Evolutionary conservation across 30 jellyfish, hydroid and myxozoan species (phyloP), one percentile per base, ranked within the genome.

Genomic region (Aurelia sp.): DNA sequence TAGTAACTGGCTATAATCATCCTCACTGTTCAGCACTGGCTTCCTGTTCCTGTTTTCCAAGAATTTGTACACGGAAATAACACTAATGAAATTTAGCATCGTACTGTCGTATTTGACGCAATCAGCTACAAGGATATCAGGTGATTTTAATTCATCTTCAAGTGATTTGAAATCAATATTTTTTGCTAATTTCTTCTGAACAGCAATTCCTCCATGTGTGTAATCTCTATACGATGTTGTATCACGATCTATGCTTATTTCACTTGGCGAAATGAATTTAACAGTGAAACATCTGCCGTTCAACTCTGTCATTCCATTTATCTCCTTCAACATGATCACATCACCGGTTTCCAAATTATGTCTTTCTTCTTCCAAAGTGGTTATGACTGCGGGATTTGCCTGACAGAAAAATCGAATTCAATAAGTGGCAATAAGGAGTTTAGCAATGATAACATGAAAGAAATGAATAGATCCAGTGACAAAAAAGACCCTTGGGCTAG

Each of bases 251-350:
- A 93, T 82, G 61, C 73, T 81, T 9, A 93, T 47, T 44, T 78
- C 21, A 77, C 76, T 63, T n/a, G 97, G 89, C 5, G 93, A 70
- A 13, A 71, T 65, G 83, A 53, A 80, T 19, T 88, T 22, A 40
- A 88, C 87, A 13, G 24, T 33, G 61, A 74, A 84, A 17, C 80
- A 9, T 31, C 35, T 84, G 8, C 88, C 92, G 65, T 93, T 93
- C 51, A 93, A 64, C 47, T 76, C 90, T 18, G 90, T 72, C 98
- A 93, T 87, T 27, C 98, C 98, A 17, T 78, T 88, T 53, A 93
- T 84, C 38, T 87, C 97, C 33, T 75, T 82, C 50, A 93, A 63
- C 44, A 59, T 41, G 48, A 93, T 87, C 13, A 21, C 40, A 74
- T 88, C 97, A 13, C 88, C 96, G 10, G 92, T 55, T 53, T 82